Base-by-base conservation (phyloP, 2,888 invertebrate species). In the Zelleria hepariella region DNA sequence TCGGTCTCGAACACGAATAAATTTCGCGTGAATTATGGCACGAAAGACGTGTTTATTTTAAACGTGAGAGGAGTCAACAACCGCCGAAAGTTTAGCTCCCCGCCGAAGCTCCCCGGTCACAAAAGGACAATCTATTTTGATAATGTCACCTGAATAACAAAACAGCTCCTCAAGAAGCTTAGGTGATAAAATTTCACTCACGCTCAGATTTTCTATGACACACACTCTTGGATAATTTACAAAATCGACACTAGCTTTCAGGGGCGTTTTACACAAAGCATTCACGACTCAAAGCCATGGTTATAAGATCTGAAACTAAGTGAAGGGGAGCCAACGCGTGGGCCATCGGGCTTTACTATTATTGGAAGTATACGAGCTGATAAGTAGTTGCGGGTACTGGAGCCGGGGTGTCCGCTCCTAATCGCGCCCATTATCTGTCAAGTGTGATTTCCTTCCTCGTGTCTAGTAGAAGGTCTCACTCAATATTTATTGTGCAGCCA, bases 21-120 rank as follows among this genome's bases (percentile, higher is more conserved):
- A 76, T 75, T 81, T 77, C 71, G 77, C 80, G 74, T 75, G 75
- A 77, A 77, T 74, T 77, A 77, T 72, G 67, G 74, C 77, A 77
- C 77, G 77, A 78, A 77, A 70, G 69, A 69, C 62, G 71, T 74
- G 75, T 71, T 68, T 75, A 78, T 78, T 74, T 65, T 68, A 70
- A 72, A 73, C 66, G 63, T 62, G 66, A 67, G 62, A 62, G 67
- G 75, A 42, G 72, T 75, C 75, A 72, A 64, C 67, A 67, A 75
- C 73, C 62, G 32, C 32, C 59, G 20, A 23, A 51, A 51, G 51
- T 51, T 51, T 23, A 51, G 51, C 20, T 21, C 21, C 32, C 32
- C 10, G 15, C 15, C 32, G 2, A 15, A 42, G 5, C 15, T 10
- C 21, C 51, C 23, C 23, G 51, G 18, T 10, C 21, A 51, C 51